Percentiles rank a stretch among this genome's conserved stretches.
Evolutionary conservation across 2,113 vertebrate genomes (phyloP).

Genomic region (Miniopterus natalensis): DNA sequence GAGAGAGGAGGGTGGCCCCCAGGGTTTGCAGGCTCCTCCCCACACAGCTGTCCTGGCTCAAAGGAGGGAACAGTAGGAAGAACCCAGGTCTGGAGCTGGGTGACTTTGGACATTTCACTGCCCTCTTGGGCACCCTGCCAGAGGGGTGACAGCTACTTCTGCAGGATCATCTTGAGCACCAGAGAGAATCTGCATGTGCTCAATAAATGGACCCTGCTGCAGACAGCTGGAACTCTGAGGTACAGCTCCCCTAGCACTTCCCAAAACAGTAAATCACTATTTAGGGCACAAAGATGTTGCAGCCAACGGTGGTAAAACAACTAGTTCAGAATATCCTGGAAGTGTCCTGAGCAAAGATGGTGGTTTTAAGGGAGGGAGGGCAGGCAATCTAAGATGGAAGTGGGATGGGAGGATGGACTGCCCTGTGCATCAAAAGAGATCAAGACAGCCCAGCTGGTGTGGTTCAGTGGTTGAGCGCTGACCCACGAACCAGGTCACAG

Average conservation of each 20-base stretch:
- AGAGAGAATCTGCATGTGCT: too few relatives aligned
- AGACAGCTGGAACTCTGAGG: background rate
- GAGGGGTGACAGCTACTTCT: too few relatives aligned
- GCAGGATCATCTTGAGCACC: background rate
- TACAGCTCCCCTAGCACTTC: too few relatives aligned
- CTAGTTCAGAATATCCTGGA: background rate
- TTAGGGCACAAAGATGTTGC: background rate
- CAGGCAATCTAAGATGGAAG: background rate
- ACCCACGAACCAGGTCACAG: too few relatives aligned
- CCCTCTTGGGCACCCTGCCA: background rate
- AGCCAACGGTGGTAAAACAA: too few relatives aligned
- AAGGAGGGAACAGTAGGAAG: background rate
- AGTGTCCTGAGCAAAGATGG: background rate
- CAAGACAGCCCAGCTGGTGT: too few relatives aligned
- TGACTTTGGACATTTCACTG: background rate
- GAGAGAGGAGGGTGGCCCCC: background rate
- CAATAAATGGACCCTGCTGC: background rate
- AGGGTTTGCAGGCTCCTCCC: background rate
- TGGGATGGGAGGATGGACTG: background rate
- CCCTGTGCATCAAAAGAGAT: background rate
- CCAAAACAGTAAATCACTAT: background rate
- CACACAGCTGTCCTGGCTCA: background rate
- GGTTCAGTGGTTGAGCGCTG: too few relatives aligned
- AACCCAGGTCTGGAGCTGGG: background rate
- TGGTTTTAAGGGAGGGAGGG: too few relatives aligned